These are phyloP conservation scores for Pseudomyrmex cubaensis DNA, from an alignment of 1,140 invertebrate species.

Conservation along the genomic window DNA sequence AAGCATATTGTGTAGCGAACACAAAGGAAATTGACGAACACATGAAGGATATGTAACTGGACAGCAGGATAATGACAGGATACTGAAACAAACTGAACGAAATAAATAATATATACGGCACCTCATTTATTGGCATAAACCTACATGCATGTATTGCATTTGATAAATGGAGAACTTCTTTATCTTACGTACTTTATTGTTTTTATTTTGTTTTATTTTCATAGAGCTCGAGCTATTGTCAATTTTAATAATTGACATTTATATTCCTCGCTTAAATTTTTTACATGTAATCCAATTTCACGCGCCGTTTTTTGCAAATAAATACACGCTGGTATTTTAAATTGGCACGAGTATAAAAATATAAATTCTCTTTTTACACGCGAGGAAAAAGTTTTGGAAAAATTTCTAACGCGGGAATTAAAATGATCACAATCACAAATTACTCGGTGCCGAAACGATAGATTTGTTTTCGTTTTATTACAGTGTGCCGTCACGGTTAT, in stretches of 20 bases:
- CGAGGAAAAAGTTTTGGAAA: slow-evolving; percentile 1
- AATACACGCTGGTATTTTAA: neutral
- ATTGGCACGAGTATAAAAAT: neutral
- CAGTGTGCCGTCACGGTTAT: slow-evolving; percentile 3
- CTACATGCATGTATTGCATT: slow-evolving; percentile 37
- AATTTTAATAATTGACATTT: neutral
- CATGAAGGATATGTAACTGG: neutral
- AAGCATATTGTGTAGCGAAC: slow-evolving; percentile 16
- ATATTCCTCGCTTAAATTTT: neutral
- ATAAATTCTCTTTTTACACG: too few species aligned
- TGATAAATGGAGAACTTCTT: neutral
- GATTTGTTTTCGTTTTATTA: too few species aligned
- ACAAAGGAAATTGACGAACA: slow-evolving; percentile 6
- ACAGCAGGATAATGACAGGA: neutral
- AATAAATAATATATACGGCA: slow-evolving; percentile 74
- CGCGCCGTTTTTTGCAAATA: slow-evolving; percentile 1
- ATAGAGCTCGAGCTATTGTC: neutral
- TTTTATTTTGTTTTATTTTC: neutral
- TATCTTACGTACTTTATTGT: neutral
- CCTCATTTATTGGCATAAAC: slow-evolving; percentile 74
- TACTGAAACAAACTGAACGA: slow-evolving; percentile 40
- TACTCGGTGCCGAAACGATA: too few species aligned
- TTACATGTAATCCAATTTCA: neutral
- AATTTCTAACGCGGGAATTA: neutral
- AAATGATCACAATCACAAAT: too few species aligned